These are phyloP conservation scores for Argyresthia goedartella DNA, from an alignment of 2,888 invertebrate genomes.

Conservation along the genomic window DNA sequence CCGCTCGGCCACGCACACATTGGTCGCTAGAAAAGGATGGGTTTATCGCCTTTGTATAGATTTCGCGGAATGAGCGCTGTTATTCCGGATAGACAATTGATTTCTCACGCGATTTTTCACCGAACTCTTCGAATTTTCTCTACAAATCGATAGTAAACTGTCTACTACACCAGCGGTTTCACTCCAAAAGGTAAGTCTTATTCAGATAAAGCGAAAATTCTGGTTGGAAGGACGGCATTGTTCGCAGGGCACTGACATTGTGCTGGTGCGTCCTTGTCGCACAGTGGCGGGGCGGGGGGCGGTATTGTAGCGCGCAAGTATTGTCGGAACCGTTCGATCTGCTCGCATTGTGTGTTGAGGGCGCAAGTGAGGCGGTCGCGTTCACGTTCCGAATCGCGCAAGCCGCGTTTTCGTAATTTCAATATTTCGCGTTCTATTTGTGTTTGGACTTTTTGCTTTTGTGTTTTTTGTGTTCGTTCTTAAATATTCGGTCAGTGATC, in stretches of 20 bases:
- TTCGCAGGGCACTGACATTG: slow-evolving; percentile 68
- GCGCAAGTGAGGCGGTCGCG: slow-evolving; percentile 45
- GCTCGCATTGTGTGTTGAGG: slow-evolving; percentile 63
- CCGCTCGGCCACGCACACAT: slow-evolving; percentile 49
- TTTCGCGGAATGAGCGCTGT: slow-evolving; percentile 56
- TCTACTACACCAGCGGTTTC: background rate
- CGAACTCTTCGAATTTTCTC: slow-evolving; percentile 24
- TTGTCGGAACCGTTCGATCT: slow-evolving; percentile 67
- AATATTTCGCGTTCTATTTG: slow-evolving; percentile 27
- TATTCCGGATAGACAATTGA: slow-evolving; percentile 66
- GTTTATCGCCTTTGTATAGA: slow-evolving; percentile 63
- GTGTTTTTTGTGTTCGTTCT: slow-evolving; percentile 20
- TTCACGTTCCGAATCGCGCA: slow-evolving; percentile 4
- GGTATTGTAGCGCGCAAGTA: slow-evolving; percentile 69
- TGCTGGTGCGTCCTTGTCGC: slow-evolving; percentile 67
- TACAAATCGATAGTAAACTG: background rate
- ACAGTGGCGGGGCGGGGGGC: slow-evolving; percentile 52
- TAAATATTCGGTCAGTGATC: slow-evolving; percentile 19
- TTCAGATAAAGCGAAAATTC: slow-evolving; percentile 22
- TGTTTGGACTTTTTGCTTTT: slow-evolving; percentile 23
- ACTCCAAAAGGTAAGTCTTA: slow-evolving; percentile 20
- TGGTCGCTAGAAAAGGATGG: slow-evolving; percentile 61
- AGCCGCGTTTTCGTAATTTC: background rate
- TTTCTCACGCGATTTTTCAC: slow-evolving; percentile 41
- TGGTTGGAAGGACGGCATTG: slow-evolving; percentile 56